Evolutionary conservation across 2,888 invertebrate species (phyloP), one percentile per base, ranked within the genome.

Genomic region (Branchipolynoe longqiensis): DNA sequence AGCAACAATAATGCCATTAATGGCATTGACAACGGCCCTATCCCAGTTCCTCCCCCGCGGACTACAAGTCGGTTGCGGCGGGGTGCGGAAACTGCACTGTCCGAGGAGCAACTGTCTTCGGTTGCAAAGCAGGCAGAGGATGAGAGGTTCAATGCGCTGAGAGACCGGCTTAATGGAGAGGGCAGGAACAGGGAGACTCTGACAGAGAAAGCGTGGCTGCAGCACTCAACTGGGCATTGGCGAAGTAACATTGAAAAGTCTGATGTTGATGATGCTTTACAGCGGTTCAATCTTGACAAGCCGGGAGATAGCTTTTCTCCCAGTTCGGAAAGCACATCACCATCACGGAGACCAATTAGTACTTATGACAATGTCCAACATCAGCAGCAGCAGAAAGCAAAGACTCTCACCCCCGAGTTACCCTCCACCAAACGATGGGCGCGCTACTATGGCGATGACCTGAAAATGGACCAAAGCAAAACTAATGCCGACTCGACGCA

Each of bases 291-390:
- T 28, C 22, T 73, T 1, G 78, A 58, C 48, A 74, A 74, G 48
- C 3, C 6, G n/a, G 58, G 36, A 12, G 41, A 62, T 8, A 33
- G 56, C n/a, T 38, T 64, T 4, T 40, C 59, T 40, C 14, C 48
- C 18, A n/a, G 54, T 28, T 38, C 58, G 25, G 59, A 82, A 58
- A 82, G 38, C 58, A 82, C 82, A 62, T 56, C 64, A 40, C 41
- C 69, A 22, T 59, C 64, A 3, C 36, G 40, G 62, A 59, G 81
- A 81, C 81, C 81, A 64, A 41, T 82, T 25, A 88, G 88, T 88
- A 88, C 89, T 14, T 92, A 92, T 88, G 92, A 92, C 88, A 92
- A 92, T 87, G 89, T 92, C 8, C 87, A n/a, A n/a, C n/a, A n/a
- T n/a, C n/a, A n/a, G n/a, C n/a, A n/a, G n/a, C n/a, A n/a, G n/a